Percentiles rank a stretch among this genome's conserved stretches.
Conservation (phyloP, 2,888 invertebrate species). For the Sinotaia quadrata region DNA sequence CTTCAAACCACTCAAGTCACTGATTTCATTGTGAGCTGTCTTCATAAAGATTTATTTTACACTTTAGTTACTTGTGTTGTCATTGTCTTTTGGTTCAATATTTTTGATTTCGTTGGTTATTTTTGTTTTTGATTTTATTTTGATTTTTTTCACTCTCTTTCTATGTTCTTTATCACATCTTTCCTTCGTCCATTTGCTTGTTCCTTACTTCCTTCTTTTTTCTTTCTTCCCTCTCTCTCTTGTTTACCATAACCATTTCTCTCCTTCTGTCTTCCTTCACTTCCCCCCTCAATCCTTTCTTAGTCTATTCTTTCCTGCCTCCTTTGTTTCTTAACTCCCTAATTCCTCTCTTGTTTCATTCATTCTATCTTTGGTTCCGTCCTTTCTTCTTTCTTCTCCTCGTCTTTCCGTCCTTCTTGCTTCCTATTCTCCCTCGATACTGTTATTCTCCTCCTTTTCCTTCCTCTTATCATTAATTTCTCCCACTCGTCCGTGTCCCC, state of each 20-base stretch:
- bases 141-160: not conserved
- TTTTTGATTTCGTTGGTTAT: not conserved
- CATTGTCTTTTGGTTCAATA: too few species aligned
- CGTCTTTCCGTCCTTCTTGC: not conserved
- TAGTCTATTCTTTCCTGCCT: not conserved
- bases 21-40: slow-evolving; percentile 9
- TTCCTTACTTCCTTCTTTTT: too few species aligned
- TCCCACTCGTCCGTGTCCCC: not conserved
- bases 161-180: too few species aligned
- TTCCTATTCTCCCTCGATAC: not conserved
- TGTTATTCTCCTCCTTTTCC: not conserved
- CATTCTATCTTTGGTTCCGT: not conserved
- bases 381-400: slow-evolving; percentile 6
- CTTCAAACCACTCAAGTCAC: not conserved
- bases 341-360: not conserved
- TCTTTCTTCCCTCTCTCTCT: too few species aligned
- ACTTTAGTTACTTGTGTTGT: too few species aligned
- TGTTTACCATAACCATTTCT: not conserved
- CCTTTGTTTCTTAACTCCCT: not conserved
- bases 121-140: not conserved
- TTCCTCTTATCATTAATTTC: not conserved
- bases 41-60: not conserved
- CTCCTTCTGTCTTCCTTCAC: not conserved
- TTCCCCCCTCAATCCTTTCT: not conserved
- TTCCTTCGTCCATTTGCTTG: too few species aligned